Evolutionary conservation across 2,797 vertebrate species (phyloP), one percentile per base, ranked within the genome.

Genomic region (Cuniculus paca): DNA sequence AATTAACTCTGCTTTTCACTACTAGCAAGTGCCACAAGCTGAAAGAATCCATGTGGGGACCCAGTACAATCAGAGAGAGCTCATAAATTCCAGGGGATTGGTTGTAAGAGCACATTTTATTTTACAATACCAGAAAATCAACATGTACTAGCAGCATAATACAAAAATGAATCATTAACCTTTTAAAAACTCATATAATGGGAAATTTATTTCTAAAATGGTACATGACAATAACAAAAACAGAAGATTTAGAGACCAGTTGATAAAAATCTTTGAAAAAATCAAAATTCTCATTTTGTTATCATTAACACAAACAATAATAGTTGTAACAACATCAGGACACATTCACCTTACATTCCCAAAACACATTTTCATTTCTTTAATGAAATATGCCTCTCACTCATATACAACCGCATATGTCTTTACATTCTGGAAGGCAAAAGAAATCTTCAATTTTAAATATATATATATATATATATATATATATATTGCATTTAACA

Each of bases 401-500:
- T 31, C 74, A 77, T 56, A 68, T 11, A 11, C 8, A 65, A 20
- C 28, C 42, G 56, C 6, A 2, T 34, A 50, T 63, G 88, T 61
- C 60, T 75, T 97, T 95, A 97, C 93, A 97, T 93, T 97, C 80
- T 95, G 63, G 80, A 81, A 92, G 88, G 75, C 88, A 97, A 93
- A 80, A 92, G 48, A 90, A 94, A 81, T 88, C 61, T 96, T 97
- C 75, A 95, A 78, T 87, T 92, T 95, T 79, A 92, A 78, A 91
- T 61, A 88, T 48, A 70, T 28, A 34, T 42, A 61, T 65, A 94
- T 50, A 92, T 60, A 88, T 48, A 68, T 60, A 88, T 52, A 60
- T 34, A 28, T 54, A 63, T 74, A 54, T 45, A 72, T 72, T 88
- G 96, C 70, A 88, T 56, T 79, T 93, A 86, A 94, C 88, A 84